These are phyloP conservation scores for Porites rus DNA, from an alignment of 92 coral and sea anemone genomes.

Conservation along the genomic window DNA sequence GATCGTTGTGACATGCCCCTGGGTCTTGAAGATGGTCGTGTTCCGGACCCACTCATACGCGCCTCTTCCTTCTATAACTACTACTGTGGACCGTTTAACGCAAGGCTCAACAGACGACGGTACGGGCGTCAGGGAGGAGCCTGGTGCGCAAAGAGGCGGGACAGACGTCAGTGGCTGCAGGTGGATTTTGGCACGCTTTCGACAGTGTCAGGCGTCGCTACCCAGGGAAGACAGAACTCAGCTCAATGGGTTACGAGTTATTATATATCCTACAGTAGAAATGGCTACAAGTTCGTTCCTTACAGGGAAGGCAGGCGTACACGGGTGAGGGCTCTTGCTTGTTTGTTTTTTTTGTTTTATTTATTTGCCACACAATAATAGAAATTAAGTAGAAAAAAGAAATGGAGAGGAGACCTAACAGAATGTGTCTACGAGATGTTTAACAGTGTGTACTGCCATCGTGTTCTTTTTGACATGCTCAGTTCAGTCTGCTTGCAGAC, in stretches of 20 bases:
- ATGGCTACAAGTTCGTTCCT: slow-evolving; percentile 63
- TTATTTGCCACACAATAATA: too few relatives aligned
- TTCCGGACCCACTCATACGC: slow-evolving; percentile 80
- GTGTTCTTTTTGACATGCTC: too few relatives aligned
- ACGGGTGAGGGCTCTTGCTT: slow-evolving; percentile 46
- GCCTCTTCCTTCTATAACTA: slow-evolving; percentile 76
- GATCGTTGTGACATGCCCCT: slow-evolving; percentile 83
- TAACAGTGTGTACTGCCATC: neutral
- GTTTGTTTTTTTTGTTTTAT: too few relatives aligned
- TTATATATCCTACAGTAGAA: slow-evolving; percentile 67
- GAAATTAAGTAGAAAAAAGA: too few relatives aligned
- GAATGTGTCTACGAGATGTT: neutral
- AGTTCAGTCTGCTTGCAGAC: too few relatives aligned
- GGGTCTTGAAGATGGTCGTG: slow-evolving; percentile 80
- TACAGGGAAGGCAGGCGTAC: slow-evolving; percentile 73
- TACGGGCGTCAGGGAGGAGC: slow-evolving; percentile 74
- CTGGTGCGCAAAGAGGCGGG: slow-evolving; percentile 79
- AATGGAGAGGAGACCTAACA: too few relatives aligned
- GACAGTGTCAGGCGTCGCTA: slow-evolving; percentile 69
- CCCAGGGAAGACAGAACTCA: slow-evolving; percentile 85
- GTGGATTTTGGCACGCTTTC: slow-evolving; percentile 85
- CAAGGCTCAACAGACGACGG: slow-evolving; percentile 70
- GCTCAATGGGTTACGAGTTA: slow-evolving; percentile 86
- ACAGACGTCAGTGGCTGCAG: slow-evolving; percentile 71
- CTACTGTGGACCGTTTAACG: slow-evolving; percentile 78